A percentile compares a stretch with the other conserved stretches of the same genome.
Evolutionary conservation across 2,888 invertebrate species (phyloP).

Genomic region (Machimus atricapillus): DNA sequence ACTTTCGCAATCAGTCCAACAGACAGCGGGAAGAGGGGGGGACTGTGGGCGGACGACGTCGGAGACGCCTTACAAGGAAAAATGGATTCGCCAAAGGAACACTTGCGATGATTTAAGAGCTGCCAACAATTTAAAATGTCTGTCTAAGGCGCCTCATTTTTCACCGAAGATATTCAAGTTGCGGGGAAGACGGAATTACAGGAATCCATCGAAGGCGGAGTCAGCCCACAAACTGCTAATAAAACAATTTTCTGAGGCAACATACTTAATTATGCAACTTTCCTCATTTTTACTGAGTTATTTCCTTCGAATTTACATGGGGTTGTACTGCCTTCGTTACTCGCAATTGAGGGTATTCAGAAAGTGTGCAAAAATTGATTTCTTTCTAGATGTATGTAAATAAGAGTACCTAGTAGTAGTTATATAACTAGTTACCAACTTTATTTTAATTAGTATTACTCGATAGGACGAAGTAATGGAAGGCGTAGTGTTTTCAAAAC

Average conservation of each 20-base stretch:
- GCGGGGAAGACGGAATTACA: not conserved
- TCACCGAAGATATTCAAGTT: conserved; percentile 1
- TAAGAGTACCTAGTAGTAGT: too few species aligned
- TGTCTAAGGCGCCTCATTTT: conserved; percentile 36
- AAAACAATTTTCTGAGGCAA: not conserved
- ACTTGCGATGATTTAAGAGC: conserved; percentile 37
- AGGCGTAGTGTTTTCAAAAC: too few species aligned
- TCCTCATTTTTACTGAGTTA: not conserved
- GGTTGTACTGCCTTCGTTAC: not conserved
- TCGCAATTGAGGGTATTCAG: not conserved
- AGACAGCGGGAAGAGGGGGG: not conserved
- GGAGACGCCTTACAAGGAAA: conserved; percentile 28
- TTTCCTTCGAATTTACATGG: not conserved
- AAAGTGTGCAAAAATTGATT: not conserved
- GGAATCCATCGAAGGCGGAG: not conserved
- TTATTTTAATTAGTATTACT: too few species aligned
- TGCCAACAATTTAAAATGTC: conserved; percentile 37
- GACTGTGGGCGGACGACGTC: not conserved
- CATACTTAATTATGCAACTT: not conserved
- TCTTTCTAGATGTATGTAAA: not conserved
- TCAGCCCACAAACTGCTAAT: not conserved
- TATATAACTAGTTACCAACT: too few species aligned
- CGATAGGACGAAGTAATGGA: too few species aligned
- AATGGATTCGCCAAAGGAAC: conserved; percentile 34
- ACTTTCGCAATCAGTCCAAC: conserved; percentile 22